Percentiles rank a stretch among this genome's conserved stretches.
Conservation (phyloP, 1,140 invertebrate species). For the Psilanteris sp. region DNA sequence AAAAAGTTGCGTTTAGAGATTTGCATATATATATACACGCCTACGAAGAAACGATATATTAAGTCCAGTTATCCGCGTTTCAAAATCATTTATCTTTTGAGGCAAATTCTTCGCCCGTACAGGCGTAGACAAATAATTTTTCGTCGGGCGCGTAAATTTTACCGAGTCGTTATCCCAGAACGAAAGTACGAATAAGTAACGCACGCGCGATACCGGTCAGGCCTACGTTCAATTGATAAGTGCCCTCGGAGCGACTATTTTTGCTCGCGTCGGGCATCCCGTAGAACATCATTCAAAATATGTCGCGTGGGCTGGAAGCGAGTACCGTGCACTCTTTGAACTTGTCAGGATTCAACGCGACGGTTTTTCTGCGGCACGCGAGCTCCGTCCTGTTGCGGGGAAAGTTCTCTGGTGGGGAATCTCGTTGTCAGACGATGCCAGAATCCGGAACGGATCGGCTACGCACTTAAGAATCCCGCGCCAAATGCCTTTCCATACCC, state of each 20-base stretch:
- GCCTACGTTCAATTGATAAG: slow-evolving; percentile 40
- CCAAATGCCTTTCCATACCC: slow-evolving; percentile 15
- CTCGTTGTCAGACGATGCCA: slow-evolving; percentile 34
- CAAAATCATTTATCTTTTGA: neutral
- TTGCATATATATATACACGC: too few relatives aligned
- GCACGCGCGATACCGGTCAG: slow-evolving; percentile 20
- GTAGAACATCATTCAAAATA: slow-evolving; percentile 22
- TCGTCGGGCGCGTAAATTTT: slow-evolving; percentile 10
- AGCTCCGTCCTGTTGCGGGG: slow-evolving; percentile 19
- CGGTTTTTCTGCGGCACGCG: slow-evolving; percentile 37
- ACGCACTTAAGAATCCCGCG: slow-evolving; percentile 30
- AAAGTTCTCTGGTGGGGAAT: slow-evolving; percentile 3
- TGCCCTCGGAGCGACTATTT: slow-evolving; percentile 29
- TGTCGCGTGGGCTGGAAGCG: too few relatives aligned
- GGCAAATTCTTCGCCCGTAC: too few relatives aligned
- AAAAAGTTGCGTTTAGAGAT: too few relatives aligned
- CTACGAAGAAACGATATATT: too few relatives aligned
- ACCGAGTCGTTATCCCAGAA: neutral
- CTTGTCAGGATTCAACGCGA: slow-evolving; percentile 38
- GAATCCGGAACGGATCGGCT: slow-evolving; percentile 45
- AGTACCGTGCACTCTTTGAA: slow-evolving; percentile 44
- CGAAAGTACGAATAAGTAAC: slow-evolving; percentile 28
- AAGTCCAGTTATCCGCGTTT: too few relatives aligned
- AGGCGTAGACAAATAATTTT: too few relatives aligned
- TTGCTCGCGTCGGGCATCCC: slow-evolving; percentile 35